Base-by-base conservation (phyloP, 92 coral and sea anemone species). In the Epizoanthus fatuus region DNA sequence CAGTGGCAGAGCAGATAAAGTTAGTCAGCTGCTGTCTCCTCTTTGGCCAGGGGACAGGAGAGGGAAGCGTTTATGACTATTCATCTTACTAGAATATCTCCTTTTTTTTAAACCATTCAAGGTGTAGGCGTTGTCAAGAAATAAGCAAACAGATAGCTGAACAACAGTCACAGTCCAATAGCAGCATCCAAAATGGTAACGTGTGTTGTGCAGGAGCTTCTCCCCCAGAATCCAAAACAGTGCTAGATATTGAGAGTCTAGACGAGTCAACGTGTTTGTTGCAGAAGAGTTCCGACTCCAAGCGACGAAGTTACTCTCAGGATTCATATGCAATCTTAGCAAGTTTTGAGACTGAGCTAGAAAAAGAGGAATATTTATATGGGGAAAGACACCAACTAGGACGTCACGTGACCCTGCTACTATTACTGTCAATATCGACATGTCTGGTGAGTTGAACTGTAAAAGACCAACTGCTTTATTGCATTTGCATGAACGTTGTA, bases 301-400 rank as follows among this genome's bases (percentile, higher is more conserved):
- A 17, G 39, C 56, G 40, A 19, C 69, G 42, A 58, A 59, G 69
- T 47, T 77, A 59, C 64, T 77, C 82, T 40, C 55, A 77, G 25
- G 82, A 77, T 19, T 77, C 82, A 0, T 77, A 40, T 39, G 32
- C 29, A 19, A 19, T 77, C 47, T 42, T 77, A 11, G 22, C 82
- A 19, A 81, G 71, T 40, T 25, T 93, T 40, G 96, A 91, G 39
- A 59, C 38, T 39, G 91, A 84, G 45, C 68, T 93, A 5, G 65
- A 66, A 11, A 39, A 85, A 60, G 87, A 92, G 40, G 95, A 89
- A 54, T 93, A 93, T 82, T 89, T 89, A 19, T 74, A 87, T 71
- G 97, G 98, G 10, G 94, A 91, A 17, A 92, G 90, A 49, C 98
- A 95, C 71, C 98, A 95, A 69, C 86, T 90, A 70, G 98, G 86